Evolutionary conservation across 2,888 invertebrate species (phyloP).

Genomic region (Onthophagus sagittarius): DNA sequence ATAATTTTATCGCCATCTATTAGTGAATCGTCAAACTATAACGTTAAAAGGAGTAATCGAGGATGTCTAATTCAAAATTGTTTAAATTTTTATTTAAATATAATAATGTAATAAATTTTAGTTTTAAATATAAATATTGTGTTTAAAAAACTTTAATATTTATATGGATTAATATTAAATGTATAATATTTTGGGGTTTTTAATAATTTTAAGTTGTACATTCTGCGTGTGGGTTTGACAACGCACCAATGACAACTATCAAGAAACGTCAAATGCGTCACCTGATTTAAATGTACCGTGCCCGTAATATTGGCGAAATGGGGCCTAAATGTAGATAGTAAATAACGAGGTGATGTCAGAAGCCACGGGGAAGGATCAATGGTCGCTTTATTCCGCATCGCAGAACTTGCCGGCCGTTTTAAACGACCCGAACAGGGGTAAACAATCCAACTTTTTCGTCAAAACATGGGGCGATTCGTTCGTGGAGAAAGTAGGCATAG

Average conservation of each 20-base stretch:
- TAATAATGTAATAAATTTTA: too few relatives aligned
- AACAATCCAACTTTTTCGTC: constrained; percentile 89
- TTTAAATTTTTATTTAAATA: too few relatives aligned
- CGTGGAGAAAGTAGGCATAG: constrained; percentile 71
- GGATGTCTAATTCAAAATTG: too few relatives aligned
- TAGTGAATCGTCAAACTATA: background rate
- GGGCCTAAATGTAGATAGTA: constrained; percentile 23
- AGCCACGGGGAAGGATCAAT: constrained; percentile 53
- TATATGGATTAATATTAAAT: too few relatives aligned
- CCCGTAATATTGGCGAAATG: constrained; percentile 7
- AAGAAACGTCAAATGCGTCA: constrained; percentile 21
- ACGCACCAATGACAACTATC: constrained; percentile 10
- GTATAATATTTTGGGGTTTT: background rate
- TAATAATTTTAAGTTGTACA: background rate
- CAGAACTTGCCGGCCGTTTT: constrained; percentile 94
- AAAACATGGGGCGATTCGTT: constrained; percentile 98
- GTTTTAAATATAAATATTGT: too few relatives aligned
- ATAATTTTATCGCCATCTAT: too few relatives aligned
- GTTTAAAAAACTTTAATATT: background rate
- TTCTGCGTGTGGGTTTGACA: background rate
- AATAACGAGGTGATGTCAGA: constrained; percentile 28
- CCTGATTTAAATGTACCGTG: constrained; percentile 17
- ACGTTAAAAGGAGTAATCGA: background rate
- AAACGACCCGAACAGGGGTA: constrained; percentile 90
- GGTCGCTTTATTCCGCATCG: constrained; percentile 87